Evolutionary conservation across 2,113 vertebrate genomes (phyloP).

Genomic region (Lasiurus borealis): DNA sequence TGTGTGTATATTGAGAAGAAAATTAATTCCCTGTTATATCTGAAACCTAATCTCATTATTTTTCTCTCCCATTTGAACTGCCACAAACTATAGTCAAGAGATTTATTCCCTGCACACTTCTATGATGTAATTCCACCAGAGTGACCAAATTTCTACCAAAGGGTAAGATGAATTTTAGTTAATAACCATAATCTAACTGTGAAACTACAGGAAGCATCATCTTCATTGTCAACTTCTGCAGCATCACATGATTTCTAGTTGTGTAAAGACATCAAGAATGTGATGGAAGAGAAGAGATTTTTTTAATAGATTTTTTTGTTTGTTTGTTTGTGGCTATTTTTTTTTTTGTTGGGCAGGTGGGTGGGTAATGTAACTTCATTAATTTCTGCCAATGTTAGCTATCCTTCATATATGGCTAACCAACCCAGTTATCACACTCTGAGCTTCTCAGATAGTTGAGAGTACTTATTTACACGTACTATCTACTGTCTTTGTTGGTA

Average conservation of each 20-base stretch:
- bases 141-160: neutral
- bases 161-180: neutral
- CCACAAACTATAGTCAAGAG: neutral
- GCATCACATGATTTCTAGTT: constrained; percentile 59
- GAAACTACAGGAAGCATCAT: neutral
- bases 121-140: neutral
- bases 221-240: constrained; percentile 53
- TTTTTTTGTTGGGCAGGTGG: neutral
- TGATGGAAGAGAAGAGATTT: neutral
- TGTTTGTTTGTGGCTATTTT: neutral
- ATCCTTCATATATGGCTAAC: constrained; percentile 71
- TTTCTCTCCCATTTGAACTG: neutral
- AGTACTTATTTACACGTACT: constrained; percentile 74
- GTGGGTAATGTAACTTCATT: constrained; percentile 70
- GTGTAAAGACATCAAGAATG: constrained; percentile 79
- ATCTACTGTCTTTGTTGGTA: constrained; percentile 67
- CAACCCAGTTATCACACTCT: constrained; percentile 76
- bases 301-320: constrained; percentile 58
- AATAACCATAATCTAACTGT: neutral
- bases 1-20: neutral
- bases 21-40: neutral
- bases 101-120: neutral
- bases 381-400: constrained; percentile 78
- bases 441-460: constrained; percentile 81
- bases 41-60: neutral